Evolutionary conservation across 2,797 vertebrate genomes (phyloP).

Genomic region (Muscicapa striata): DNA sequence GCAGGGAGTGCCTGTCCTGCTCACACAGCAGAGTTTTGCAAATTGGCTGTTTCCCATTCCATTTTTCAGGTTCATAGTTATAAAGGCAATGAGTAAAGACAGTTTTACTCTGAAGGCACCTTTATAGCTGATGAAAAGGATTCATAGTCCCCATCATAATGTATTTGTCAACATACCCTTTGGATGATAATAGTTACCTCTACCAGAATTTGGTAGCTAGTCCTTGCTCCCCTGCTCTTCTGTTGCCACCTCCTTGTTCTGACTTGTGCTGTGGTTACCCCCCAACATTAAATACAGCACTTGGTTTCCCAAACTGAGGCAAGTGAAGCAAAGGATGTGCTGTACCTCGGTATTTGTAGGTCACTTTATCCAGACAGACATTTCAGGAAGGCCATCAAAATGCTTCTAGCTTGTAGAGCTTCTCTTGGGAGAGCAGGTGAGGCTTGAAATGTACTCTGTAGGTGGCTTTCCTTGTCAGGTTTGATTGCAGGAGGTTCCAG

Average conservation of each 20-base stretch:
- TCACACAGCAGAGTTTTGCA: background rate
- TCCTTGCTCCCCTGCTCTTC: background rate
- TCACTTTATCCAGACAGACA: background rate
- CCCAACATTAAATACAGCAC: background rate
- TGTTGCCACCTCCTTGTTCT: background rate
- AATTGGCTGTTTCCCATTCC: background rate
- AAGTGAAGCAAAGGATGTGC: background rate
- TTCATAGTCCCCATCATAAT: background rate
- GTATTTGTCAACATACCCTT: background rate
- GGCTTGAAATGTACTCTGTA: conserved; percentile 5
- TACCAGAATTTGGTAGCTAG: background rate
- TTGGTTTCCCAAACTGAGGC: background rate
- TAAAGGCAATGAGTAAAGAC: background rate
- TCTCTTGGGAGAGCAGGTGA: conserved; percentile 6
- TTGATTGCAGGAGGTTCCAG: background rate
- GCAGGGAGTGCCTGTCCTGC: background rate
- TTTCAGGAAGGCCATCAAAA: conserved; percentile 13
- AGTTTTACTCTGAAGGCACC: background rate
- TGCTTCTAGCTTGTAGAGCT: background rate
- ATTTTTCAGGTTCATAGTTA: background rate
- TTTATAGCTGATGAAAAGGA: conserved; percentile 3
- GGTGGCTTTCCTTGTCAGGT: conserved; percentile 29
- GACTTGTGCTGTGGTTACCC: background rate
- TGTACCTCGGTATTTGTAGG: background rate
- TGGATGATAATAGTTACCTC: background rate